Evolutionary conservation across 2,113 vertebrate species (phyloP), one percentile per base, ranked within the genome.

Genomic region (Charadrius vociferus): DNA sequence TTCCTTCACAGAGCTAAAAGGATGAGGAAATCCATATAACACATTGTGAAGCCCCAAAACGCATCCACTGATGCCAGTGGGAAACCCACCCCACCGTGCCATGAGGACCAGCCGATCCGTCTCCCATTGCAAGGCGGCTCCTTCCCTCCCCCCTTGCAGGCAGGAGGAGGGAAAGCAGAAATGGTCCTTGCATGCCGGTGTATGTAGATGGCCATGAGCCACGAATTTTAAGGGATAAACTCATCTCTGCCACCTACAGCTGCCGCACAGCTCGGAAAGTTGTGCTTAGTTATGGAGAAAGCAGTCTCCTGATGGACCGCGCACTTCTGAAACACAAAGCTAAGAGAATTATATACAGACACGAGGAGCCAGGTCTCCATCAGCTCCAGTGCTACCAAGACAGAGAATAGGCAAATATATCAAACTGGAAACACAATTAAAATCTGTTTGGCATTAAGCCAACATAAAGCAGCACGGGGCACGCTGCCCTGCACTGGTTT

Each of bases 151-250:
- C 24, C 37, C 13, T 7, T 6, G 3, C 19, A 41, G 47, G n/a
- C 41, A 68, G 23, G 6, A 52, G 50, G 15, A 58, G 34, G 37
- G 3, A 34, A 50, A 77, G 45, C 52, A 84, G 67, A 43, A 52
- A 6, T 0, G 1, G 26, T 7, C 15, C 16, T 20, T 21, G 14
- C 1, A 0, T 27, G 53, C 24, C 6, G 0, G 5, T 50, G n/a
- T 47, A 36, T 32, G 79, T 5, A 56, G 27, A n/a, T 3, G 29
- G 26, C 45, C 24, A 20, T 0, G 0, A 78, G 53, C 39, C 62
- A 49, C 0, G 1, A 20, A 63, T 6, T 12, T 32, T 49, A 62
- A 41, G 37, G 62, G 36, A 65, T n/a, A 43, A 62, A 63, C 39
- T 70, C 68, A 36, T 73, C 58, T 74, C 55, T 66, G 49, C 58